These are phyloP conservation scores for Buathra laborator DNA, from an alignment of 2,888 invertebrate species.

Conservation along the genomic window DNA sequence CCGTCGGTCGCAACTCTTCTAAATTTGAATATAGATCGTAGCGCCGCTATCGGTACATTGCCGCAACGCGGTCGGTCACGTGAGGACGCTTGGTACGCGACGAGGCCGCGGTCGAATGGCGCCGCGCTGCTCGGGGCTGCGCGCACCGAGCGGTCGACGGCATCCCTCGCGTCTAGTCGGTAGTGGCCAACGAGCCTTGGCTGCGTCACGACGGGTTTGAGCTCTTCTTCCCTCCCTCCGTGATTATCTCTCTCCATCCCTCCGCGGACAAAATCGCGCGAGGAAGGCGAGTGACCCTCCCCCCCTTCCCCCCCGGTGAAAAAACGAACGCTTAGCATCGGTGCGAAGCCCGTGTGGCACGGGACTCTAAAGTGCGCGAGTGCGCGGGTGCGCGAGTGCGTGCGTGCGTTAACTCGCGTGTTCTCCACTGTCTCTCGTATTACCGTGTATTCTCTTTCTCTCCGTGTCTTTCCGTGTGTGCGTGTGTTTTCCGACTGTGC, in stretches of 20 bases:
- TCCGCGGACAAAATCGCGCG: constrained; percentile 65
- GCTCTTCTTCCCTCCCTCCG: constrained; percentile 64
- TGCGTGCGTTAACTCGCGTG: constrained; percentile 61
- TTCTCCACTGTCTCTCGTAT: constrained; percentile 35
- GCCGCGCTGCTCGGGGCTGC: constrained; percentile 35
- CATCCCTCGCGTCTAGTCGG: constrained; percentile 24
- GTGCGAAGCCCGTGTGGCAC: constrained; percentile 23
- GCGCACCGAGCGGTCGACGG: constrained; percentile 42
- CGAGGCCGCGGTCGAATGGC: no score
- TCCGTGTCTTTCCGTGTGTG: constrained; percentile 23
- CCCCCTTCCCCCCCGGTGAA: constrained; percentile 37
- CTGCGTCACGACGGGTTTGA: constrained; percentile 76
- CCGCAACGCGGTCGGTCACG: constrained; percentile 10
- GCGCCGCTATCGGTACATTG: not conserved
- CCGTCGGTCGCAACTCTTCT: not conserved
- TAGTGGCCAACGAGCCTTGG: constrained; percentile 81
- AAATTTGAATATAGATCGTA: not conserved
- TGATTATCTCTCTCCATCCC: constrained; percentile 63
- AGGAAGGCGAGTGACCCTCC: constrained; percentile 61
- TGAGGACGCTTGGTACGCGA: constrained; percentile 16
- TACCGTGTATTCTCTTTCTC: constrained; percentile 9
- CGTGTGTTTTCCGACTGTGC: not conserved
- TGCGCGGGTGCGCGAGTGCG: constrained; percentile 29
- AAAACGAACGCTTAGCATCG: not conserved
- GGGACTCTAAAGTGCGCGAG: constrained; percentile 25